Base-by-base conservation (phyloP, 2,888 invertebrate species). In the Aethes cnicana region DNA sequence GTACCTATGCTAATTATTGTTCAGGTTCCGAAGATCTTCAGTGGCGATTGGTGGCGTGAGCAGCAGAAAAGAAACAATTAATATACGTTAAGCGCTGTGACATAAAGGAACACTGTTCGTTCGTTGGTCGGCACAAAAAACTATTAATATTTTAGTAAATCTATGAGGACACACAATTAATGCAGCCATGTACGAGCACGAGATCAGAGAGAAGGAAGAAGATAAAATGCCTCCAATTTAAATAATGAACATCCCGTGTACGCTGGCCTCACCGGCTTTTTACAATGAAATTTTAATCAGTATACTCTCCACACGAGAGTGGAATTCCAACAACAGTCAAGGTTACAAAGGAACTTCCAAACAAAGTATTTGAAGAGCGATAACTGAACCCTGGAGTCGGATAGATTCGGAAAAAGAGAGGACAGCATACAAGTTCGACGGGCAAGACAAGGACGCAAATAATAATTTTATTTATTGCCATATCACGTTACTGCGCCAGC, bases 391-490 rank as follows among this genome's bases (percentile, higher is more conserved):
- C 70, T 60, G 68, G 76, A 65, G 66, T 74, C 67, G 69, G 69
- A 68, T 70, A 68, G 68, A 71, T 63, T 69, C 67, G 64, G 60
- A 58, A 56, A 26, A 48, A 63, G 73, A 68, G 82, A 83, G 58
- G 36, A 62, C 53, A 14, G 41, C 53, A 67, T 56, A 36, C 20
- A 30, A 9, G 17, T 35, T 11, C 16, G 0, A 0, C 28, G 46
- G 12, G 67, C 20, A 41, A 25, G 65, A 81, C 48, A 59, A 71
- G 68, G 80, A 79, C 46, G 46, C 69, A 44, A 46, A 46, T 59
- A 69, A 68, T 72, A 79, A 77, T 81, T 83, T 82, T 79, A 84
- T 85, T 86, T 84, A 87, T 83, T 84, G 74, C 81, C 81, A 75
- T 86, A 87, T 87, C 78, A 79, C 77, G 81, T 81, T 79, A 66